Evolutionary conservation across 2,888 invertebrate genomes (phyloP).

Genomic region (Hymenopus coronatus): DNA sequence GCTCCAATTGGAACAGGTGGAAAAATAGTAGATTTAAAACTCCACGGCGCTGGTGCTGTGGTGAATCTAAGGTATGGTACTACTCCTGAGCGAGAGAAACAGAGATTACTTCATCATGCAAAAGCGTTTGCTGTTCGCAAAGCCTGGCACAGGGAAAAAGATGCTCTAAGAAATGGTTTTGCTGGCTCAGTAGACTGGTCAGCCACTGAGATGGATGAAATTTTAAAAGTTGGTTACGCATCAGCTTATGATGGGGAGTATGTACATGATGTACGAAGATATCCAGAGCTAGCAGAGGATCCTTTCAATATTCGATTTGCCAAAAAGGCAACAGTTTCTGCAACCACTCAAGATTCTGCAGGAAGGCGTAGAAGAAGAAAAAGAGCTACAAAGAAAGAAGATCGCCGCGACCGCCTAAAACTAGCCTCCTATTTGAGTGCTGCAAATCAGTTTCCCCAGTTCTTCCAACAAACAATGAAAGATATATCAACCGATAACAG

Average conservation of each 20-base stretch:
- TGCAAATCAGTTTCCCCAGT: slow-evolving; percentile 6
- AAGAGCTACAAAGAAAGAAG: background rate
- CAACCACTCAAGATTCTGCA: slow-evolving; percentile 26
- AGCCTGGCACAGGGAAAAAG: slow-evolving; percentile 91
- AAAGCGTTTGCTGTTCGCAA: slow-evolving; percentile 81
- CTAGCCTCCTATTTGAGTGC: background rate
- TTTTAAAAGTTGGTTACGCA: slow-evolving; percentile 78
- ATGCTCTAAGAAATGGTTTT: slow-evolving; percentile 73
- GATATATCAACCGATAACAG: background rate
- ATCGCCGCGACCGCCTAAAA: background rate
- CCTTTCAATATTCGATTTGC: slow-evolving; percentile 90
- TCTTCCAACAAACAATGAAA: slow-evolving; percentile 21
- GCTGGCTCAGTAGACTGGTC: slow-evolving; percentile 82
- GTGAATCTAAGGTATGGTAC: slow-evolving; percentile 95
- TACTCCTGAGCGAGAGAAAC: slow-evolving; percentile 83
- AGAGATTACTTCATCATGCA: slow-evolving; percentile 86
- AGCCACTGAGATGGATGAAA: slow-evolving; percentile 82
- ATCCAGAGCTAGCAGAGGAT: slow-evolving; percentile 93
- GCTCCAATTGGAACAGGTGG: slow-evolving; percentile 36
- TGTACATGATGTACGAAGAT: slow-evolving; percentile 83
- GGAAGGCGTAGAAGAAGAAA: slow-evolving; percentile 28
- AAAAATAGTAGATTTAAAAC: slow-evolving; percentile 72
- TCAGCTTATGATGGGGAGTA: slow-evolving; percentile 88
- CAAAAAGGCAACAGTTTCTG: slow-evolving; percentile 56
- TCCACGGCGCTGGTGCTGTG: slow-evolving; percentile 85